phyloP scores from a whole-genome alignment of 2,797 vertebrate genomes.

The Glossophaga mutica region DNA sequence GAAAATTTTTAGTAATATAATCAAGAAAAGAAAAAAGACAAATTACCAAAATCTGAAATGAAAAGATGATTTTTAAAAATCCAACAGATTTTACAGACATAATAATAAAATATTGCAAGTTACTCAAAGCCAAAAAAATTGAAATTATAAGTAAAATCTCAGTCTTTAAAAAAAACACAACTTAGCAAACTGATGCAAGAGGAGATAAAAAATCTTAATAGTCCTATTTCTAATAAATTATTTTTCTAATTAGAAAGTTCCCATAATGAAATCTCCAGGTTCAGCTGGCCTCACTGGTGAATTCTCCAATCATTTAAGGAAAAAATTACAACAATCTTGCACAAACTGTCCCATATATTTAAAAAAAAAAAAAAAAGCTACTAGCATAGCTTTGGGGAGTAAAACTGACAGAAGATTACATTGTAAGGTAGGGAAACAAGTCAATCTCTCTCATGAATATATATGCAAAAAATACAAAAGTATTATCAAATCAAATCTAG shows the following conservation, averaged over 20 bases:
- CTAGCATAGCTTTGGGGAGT: background rate
- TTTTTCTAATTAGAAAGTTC: background rate
- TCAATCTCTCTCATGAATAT: background rate
- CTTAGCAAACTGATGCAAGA: background rate
- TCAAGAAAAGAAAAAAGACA: background rate
- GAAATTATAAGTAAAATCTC: background rate
- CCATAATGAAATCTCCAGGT: background rate
- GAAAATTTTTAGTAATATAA: background rate
- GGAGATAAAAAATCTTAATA: background rate
- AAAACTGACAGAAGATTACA: background rate
- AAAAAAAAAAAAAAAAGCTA: background rate
- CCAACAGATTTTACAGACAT: background rate
- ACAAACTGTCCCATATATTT: background rate
- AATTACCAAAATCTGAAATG: background rate
- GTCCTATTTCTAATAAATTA: background rate
- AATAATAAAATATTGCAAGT: background rate
- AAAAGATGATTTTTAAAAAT: background rate
- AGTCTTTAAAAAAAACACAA: background rate
- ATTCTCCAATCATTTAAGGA: background rate
- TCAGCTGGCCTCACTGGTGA: background rate
- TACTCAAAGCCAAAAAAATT: background rate
- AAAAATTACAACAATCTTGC: background rate
- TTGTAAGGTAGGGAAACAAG: background rate
- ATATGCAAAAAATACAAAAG: background rate
- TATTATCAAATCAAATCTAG: background rate